Percentiles rank a stretch among this genome's conserved stretches.
Evolutionary conservation across 1,140 invertebrate species (phyloP).

Genomic region (Ceratoteleas bidentatus): DNA sequence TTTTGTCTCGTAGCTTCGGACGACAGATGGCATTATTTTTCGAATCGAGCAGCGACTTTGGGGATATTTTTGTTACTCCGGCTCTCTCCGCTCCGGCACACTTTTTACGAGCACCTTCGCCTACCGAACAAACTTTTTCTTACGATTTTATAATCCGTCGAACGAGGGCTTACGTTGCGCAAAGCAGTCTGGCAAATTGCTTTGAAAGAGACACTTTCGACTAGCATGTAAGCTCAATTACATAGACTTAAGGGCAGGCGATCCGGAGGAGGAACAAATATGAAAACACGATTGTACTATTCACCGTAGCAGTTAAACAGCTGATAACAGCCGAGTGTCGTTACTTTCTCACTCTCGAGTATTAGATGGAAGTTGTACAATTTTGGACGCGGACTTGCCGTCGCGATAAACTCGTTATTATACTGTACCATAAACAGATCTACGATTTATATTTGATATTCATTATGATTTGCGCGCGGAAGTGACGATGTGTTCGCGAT

Average conservation of each 20-base stretch:
- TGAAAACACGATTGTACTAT: constrained; percentile 20
- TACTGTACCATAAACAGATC: constrained; percentile 44
- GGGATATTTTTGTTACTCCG: constrained; percentile 27
- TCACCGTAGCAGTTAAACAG: constrained; percentile 19
- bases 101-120: constrained; percentile 31
- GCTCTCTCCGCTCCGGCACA: constrained; percentile 22
- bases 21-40: constrained; percentile 9
- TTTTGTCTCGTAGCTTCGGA: constrained; percentile 6
- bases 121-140: constrained; percentile 32
- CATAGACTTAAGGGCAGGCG: constrained; percentile 31
- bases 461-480: constrained; percentile 42
- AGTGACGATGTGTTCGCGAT: constrained; percentile 51
- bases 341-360: not conserved
- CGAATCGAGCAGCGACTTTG: constrained; percentile 4
- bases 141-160: constrained; percentile 32
- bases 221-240: constrained; percentile 52
- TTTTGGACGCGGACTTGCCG: constrained; percentile 32
- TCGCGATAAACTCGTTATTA: constrained; percentile 41
- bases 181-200: constrained; percentile 20
- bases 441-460: constrained; percentile 51
- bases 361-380: not conserved
- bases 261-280: not conserved
- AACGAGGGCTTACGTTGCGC: constrained; percentile 1
- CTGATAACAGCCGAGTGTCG: not conserved
- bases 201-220: constrained; percentile 37